Evolutionary conservation across 2,113 vertebrate genomes (phyloP).

Genomic region (Elgaria multicarinata): DNA sequence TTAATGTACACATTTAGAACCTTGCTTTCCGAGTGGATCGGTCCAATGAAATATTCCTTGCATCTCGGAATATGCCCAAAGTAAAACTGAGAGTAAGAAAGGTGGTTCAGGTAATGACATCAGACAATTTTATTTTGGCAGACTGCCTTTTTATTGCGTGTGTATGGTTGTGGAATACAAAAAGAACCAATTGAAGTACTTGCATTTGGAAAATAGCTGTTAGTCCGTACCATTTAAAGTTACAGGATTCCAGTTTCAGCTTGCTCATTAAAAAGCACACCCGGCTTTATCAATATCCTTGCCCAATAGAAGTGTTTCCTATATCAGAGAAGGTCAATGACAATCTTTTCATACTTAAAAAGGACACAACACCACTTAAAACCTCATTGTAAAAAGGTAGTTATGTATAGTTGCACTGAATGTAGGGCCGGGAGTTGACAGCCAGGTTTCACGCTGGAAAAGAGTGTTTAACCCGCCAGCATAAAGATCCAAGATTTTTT

Average conservation of each 20-base stretch:
- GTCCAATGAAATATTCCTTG: background rate
- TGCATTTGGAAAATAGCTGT: constrained; percentile 51
- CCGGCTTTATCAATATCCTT: constrained; percentile 14
- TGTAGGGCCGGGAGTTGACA: constrained; percentile 41
- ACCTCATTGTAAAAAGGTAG: constrained; percentile 44
- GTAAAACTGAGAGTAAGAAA: background rate
- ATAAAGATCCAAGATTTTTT: background rate
- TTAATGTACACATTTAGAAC: background rate
- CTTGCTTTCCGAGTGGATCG: background rate
- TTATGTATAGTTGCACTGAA: constrained; percentile 48
- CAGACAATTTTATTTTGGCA: constrained; percentile 50
- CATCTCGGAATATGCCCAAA: background rate
- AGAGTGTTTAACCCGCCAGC: constrained; percentile 20
- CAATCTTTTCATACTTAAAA: constrained; percentile 59
- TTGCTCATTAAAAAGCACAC: constrained; percentile 25
- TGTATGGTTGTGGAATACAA: constrained; percentile 66
- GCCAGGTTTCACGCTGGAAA: constrained; percentile 40
- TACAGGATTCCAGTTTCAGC: constrained; percentile 37
- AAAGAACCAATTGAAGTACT: constrained; percentile 47
- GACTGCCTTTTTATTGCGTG: constrained; percentile 73
- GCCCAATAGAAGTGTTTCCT: constrained; percentile 51
- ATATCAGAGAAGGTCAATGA: constrained; percentile 53
- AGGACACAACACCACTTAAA: constrained; percentile 51
- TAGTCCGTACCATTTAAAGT: constrained; percentile 72
- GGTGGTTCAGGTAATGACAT: background rate